Evolutionary conservation across 2,888 invertebrate genomes (phyloP).

Genomic region (Sycophila texana): DNA sequence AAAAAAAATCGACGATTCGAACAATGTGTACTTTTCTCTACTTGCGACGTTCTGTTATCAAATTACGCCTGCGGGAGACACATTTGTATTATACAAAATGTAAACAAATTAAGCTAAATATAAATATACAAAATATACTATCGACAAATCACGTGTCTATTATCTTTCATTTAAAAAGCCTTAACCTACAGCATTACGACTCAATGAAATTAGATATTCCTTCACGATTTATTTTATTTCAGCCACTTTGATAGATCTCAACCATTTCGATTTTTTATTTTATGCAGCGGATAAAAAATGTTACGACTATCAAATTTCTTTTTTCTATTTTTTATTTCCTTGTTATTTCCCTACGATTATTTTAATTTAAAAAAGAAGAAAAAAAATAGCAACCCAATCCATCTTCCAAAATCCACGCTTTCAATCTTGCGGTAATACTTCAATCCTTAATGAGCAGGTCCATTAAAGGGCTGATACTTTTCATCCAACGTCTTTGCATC

Average conservation of each 20-base stretch:
- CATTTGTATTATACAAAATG: conserved; percentile 52
- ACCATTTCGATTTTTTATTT: too few species aligned
- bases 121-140: conserved; percentile 49
- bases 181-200: too few species aligned
- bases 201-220: too few species aligned
- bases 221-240: too few species aligned
- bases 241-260: too few species aligned
- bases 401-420: conserved; percentile 40
- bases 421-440: conserved; percentile 27
- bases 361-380: not conserved
- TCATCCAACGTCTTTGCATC: conserved; percentile 23
- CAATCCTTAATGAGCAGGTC: conserved; percentile 48
- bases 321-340: too few species aligned
- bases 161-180: too few species aligned
- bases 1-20: not conserved
- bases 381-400: conserved; percentile 15
- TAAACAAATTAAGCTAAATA: conserved; percentile 51
- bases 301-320: too few species aligned
- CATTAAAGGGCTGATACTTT: conserved; percentile 48
- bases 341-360: too few species aligned
- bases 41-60: conserved; percentile 40
- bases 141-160: not conserved
- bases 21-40: conserved; percentile 37
- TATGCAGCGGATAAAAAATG: too few species aligned
- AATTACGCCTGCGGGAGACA: conserved; percentile 23